Conservation (phyloP, 2,888 invertebrate genomes). For the Cephus pygmeus region DNA sequence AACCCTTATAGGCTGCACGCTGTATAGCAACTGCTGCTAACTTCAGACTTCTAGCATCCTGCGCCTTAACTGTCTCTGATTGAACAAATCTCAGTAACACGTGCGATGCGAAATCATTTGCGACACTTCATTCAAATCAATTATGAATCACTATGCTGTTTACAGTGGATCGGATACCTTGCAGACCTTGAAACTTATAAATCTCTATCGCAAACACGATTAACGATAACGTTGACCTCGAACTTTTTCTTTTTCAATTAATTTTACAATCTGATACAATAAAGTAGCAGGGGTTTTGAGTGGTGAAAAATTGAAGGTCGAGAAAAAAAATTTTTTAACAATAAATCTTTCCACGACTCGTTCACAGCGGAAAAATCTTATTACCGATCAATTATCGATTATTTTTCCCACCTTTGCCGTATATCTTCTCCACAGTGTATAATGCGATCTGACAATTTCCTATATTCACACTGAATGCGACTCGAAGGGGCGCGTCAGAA, state of each 20-base stretch:
- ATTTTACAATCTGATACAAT: background rate
- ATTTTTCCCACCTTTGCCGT: background rate
- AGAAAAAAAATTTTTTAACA: too few relatives aligned
- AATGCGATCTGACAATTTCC: background rate
- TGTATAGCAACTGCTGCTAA: background rate
- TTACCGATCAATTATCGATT: too few relatives aligned
- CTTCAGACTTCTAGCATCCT: background rate
- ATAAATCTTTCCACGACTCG: too few relatives aligned
- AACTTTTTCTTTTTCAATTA: background rate
- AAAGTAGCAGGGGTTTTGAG: background rate
- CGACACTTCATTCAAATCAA: background rate
- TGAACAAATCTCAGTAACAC: background rate
- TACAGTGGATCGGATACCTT: background rate
- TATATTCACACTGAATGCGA: background rate
- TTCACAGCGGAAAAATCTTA: too few relatives aligned
- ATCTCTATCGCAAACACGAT: background rate
- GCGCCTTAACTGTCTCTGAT: background rate
- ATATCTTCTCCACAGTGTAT: background rate
- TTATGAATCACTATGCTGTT: background rate
- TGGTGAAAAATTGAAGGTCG: background rate
- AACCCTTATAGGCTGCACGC: background rate
- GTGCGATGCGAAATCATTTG: background rate
- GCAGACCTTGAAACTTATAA: background rate
- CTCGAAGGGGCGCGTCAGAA: background rate
- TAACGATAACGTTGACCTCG: background rate